Evolutionary conservation across 2,888 invertebrate genomes (phyloP).

Genomic region (Cinara cedri): DNA sequence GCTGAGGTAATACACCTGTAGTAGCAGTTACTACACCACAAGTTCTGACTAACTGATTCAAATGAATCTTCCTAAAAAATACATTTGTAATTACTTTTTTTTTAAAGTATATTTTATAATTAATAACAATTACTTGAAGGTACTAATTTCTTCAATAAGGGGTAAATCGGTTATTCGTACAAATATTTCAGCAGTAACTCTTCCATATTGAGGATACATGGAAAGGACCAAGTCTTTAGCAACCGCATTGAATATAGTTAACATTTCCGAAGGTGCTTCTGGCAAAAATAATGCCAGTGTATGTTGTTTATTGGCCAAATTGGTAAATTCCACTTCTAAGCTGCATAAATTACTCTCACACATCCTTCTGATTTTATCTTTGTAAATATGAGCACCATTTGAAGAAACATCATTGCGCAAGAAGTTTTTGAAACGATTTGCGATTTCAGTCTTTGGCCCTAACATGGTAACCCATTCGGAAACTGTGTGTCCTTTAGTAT

Average conservation of each 20-base stretch:
- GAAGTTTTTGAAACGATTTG: slow-evolving; percentile 87
- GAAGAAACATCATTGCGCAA: slow-evolving; percentile 86
- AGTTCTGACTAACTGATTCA: slow-evolving; percentile 93
- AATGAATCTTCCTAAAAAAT: slow-evolving; percentile 73
- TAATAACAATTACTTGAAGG: slow-evolving; percentile 71
- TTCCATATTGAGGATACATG: slow-evolving; percentile 94
- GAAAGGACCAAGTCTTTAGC: slow-evolving; percentile 91
- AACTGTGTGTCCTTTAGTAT: slow-evolving; percentile 92
- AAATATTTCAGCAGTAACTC: slow-evolving; percentile 92
- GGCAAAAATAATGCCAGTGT: slow-evolving; percentile 96
- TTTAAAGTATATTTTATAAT: not conserved
- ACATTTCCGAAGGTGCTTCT: slow-evolving; percentile 95
- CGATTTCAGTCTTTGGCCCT: slow-evolving; percentile 93
- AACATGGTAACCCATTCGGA: slow-evolving; percentile 97
- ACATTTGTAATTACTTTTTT: not conserved
- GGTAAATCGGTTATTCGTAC: slow-evolving; percentile 95
- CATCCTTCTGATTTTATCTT: slow-evolving; percentile 92
- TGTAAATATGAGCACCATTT: slow-evolving; percentile 81
- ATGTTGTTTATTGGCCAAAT: slow-evolving; percentile 87
- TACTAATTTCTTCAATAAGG: slow-evolving; percentile 91
- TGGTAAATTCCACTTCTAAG: slow-evolving; percentile 79
- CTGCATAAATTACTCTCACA: slow-evolving; percentile 80
- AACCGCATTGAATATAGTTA: slow-evolving; percentile 92
- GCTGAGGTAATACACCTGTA: slow-evolving; percentile 92
- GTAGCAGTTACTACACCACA: slow-evolving; percentile 95